Conservation (phyloP, 1,140 invertebrate genomes). For the Pseudomyrmex gracilis region DNA sequence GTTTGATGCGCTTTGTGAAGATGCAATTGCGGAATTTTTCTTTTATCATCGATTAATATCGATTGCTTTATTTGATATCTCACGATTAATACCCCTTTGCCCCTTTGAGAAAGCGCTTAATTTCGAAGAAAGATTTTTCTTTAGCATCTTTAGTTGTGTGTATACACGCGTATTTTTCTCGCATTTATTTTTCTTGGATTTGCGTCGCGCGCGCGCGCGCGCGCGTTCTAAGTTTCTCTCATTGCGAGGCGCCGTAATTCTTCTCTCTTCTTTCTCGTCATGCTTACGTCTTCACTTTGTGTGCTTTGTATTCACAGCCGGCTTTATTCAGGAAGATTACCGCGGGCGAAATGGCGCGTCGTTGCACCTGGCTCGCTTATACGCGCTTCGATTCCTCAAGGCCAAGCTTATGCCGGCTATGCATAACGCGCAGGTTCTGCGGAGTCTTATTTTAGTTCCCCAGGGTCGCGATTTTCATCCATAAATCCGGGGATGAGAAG, state of each 20-base stretch:
- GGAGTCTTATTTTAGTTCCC: constrained; percentile 33
- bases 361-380: constrained; percentile 5
- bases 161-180: not conserved
- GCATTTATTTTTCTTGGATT: not conserved
- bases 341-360: not conserved
- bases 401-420: constrained; percentile 24
- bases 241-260: not conserved
- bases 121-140: too few relatives aligned
- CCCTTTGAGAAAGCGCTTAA: too few relatives aligned
- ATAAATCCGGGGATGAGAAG: constrained; percentile 43
- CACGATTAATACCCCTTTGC: too few relatives aligned
- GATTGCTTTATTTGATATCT: not conserved
- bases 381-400: constrained; percentile 29
- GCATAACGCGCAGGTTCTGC: not conserved
- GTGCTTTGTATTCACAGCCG: constrained; percentile 18
- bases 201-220: not conserved
- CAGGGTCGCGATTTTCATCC: constrained; percentile 23
- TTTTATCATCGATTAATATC: not conserved
- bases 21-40: not conserved
- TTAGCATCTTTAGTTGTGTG: not conserved
- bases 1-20: not conserved
- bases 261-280: not conserved
- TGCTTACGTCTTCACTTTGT: not conserved
- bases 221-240: not conserved
- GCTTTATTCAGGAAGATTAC: constrained; percentile 39